A percentile compares a stretch with the other conserved stretches of the same genome.
Conservation (phyloP, 64 coral and sea anemone species). For the Pocillopora damicornis region DNA sequence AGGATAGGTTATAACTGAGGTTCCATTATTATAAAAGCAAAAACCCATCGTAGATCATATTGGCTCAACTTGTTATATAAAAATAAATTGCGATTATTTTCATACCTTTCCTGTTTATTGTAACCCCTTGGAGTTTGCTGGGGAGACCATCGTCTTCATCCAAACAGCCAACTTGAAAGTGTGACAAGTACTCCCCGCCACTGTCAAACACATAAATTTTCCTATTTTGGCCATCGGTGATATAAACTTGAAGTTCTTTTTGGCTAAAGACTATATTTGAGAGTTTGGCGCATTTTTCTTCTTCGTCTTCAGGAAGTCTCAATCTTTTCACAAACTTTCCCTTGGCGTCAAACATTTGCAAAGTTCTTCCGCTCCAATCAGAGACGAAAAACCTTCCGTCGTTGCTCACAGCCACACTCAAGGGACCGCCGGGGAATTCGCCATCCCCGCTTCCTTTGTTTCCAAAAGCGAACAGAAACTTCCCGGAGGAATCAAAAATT, state of each 20-base stretch:
- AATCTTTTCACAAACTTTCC: slow-evolving; percentile 50
- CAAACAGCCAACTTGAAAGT: slow-evolving; percentile 25
- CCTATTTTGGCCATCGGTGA: slow-evolving; percentile 51
- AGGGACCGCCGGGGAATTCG: slow-evolving; percentile 50
- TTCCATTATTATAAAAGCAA: too few relatives aligned
- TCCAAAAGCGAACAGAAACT: slow-evolving; percentile 56
- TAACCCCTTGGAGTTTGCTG: slow-evolving; percentile 50
- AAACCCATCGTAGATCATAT: too few relatives aligned
- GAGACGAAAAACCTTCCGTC: slow-evolving; percentile 43
- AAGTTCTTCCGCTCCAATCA: slow-evolving; percentile 43
- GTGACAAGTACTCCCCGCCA: slow-evolving; percentile 28
- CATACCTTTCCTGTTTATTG: slow-evolving; percentile 45
- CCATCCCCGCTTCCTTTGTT: slow-evolving; percentile 34
- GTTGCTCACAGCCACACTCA: slow-evolving; percentile 47
- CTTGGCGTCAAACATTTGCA: slow-evolving; percentile 43
- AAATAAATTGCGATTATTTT: not conserved
- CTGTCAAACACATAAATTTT: slow-evolving; percentile 50
- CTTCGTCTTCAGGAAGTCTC: not conserved
- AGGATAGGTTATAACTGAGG: too few relatives aligned
- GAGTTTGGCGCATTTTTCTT: slow-evolving; percentile 30
- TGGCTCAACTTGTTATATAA: too few relatives aligned
- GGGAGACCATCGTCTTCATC: slow-evolving; percentile 59
- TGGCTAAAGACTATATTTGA: slow-evolving; percentile 13
- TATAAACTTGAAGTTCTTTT: slow-evolving; percentile 23
- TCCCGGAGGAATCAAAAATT: slow-evolving; percentile 52